phyloP scores from a whole-genome alignment of 2,113 vertebrate species.

The Saimiri boliviensis region DNA sequence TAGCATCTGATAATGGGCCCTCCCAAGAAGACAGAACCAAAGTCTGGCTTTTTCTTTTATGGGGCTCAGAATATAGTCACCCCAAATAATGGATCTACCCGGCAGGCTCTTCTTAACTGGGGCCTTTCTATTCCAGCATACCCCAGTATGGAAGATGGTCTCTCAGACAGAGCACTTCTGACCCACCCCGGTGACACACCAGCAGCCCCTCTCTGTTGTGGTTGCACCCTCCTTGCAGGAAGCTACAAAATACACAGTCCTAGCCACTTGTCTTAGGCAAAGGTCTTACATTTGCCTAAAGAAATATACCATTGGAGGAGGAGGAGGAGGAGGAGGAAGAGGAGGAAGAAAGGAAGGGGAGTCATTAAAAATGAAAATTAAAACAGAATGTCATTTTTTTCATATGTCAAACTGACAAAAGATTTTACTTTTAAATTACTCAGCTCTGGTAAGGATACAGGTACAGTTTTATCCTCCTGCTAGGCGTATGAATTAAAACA shows the following conservation, averaged over 20 bases:
- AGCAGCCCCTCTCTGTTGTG: neutral
- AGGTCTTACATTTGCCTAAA: neutral
- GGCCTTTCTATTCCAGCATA: neutral
- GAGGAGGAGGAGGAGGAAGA: rapidly evolving
- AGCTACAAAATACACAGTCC: neutral
- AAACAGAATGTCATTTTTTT: neutral
- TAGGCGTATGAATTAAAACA: neutral
- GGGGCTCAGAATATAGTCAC: neutral
- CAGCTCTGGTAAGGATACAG: neutral
- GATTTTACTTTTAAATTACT: conserved; percentile 2
- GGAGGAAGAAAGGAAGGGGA: neutral
- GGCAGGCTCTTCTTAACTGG: neutral
- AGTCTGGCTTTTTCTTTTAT: neutral
- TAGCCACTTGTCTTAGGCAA: neutral
- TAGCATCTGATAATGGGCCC: neutral
- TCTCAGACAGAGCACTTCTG: neutral
- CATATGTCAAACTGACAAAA: neutral
- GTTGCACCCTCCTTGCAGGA: neutral
- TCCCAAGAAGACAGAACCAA: neutral
- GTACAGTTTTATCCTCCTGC: neutral
- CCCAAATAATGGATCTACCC: neutral
- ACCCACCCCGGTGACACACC: neutral
- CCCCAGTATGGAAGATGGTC: neutral
- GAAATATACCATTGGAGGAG: neutral
- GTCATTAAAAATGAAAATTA: neutral